These are phyloP conservation scores for Montipora sp. DNA, from an alignment of 64 coral and sea anemone genomes.

Conservation along the genomic window DNA sequence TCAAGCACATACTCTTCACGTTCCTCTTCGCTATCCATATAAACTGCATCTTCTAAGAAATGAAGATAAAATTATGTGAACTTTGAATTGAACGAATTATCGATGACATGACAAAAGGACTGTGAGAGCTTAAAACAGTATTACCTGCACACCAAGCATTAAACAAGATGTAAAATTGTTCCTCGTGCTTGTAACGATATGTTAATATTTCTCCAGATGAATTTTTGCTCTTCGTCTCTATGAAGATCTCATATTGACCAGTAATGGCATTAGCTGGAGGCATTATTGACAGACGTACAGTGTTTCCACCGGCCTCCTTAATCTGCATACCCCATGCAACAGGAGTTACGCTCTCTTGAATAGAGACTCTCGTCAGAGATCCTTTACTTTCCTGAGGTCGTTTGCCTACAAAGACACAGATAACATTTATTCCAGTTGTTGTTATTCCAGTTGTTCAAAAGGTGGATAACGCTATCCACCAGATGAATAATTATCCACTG, in stretches of 20 bases:
- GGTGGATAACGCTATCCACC: no score
- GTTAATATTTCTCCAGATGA: constrained; percentile 1
- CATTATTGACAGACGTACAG: constrained; percentile 35
- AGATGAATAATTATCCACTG: no score
- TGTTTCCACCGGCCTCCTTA: constrained; percentile 4
- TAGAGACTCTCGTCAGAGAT: neutral
- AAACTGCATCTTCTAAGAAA: constrained; percentile 83
- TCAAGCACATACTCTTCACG: constrained; percentile 86
- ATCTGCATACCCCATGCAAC: constrained; percentile 40
- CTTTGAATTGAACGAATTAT: neutral
- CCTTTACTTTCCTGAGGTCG: constrained; percentile 52
- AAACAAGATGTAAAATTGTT: constrained; percentile 38
- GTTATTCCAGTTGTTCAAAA: no score
- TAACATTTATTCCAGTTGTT: neutral
- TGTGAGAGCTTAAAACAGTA: neutral
- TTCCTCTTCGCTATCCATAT: constrained; percentile 68
- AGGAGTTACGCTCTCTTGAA: neutral
- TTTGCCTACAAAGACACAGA: neutral
- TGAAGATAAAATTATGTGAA: no score
- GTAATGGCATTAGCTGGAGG: constrained; percentile 15
- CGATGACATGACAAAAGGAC: neutral
- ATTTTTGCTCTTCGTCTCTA: constrained; percentile 41
- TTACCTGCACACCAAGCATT: constrained; percentile 71
- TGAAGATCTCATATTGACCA: constrained; percentile 34
- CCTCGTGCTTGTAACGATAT: neutral